These are phyloP conservation scores for Craniophora ligustri DNA, from an alignment of 2,888 invertebrate genomes.

Conservation along the genomic window DNA sequence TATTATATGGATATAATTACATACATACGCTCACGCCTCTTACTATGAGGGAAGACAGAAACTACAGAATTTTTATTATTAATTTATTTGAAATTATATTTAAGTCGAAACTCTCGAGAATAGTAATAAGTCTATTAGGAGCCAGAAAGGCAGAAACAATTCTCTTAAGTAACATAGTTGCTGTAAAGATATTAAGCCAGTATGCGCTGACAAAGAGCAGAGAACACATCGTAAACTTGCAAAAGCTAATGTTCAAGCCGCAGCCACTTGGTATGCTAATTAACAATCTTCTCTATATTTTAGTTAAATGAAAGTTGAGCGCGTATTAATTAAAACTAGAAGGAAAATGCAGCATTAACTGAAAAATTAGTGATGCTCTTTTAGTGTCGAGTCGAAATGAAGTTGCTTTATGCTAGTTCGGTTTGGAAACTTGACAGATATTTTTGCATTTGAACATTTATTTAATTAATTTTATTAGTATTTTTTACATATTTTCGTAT, in stretches of 20 bases:
- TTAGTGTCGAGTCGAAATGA: slow-evolving; percentile 23
- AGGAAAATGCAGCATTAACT: slow-evolving; percentile 23
- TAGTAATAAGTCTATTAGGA: too few relatives aligned
- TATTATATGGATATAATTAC: too few relatives aligned
- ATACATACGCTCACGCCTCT: too few relatives aligned
- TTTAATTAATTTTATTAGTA: too few relatives aligned
- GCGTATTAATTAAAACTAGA: slow-evolving; percentile 18
- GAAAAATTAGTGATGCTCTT: slow-evolving; percentile 22
- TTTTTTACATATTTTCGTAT: too few relatives aligned
- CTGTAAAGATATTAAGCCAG: slow-evolving; percentile 21
- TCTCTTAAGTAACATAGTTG: slow-evolving; percentile 8
- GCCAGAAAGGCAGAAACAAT: slow-evolving; percentile 3
- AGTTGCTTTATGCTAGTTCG: slow-evolving; percentile 6
- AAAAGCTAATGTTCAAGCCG: slow-evolving; percentile 44
- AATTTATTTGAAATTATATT: too few relatives aligned
- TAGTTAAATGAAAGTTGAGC: slow-evolving; percentile 26
- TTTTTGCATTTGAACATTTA: neutral
- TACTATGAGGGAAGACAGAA: too few relatives aligned
- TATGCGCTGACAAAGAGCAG: slow-evolving; percentile 36
- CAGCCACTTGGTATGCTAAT: slow-evolving; percentile 29
- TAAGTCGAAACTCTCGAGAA: too few relatives aligned
- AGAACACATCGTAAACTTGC: slow-evolving; percentile 47
- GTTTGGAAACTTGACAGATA: slow-evolving; percentile 11
- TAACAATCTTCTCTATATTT: slow-evolving; percentile 23
- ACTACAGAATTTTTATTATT: too few relatives aligned